phyloP scores from a whole-genome alignment of 2,888 invertebrate genomes.

The Ophion obscuratus region DNA sequence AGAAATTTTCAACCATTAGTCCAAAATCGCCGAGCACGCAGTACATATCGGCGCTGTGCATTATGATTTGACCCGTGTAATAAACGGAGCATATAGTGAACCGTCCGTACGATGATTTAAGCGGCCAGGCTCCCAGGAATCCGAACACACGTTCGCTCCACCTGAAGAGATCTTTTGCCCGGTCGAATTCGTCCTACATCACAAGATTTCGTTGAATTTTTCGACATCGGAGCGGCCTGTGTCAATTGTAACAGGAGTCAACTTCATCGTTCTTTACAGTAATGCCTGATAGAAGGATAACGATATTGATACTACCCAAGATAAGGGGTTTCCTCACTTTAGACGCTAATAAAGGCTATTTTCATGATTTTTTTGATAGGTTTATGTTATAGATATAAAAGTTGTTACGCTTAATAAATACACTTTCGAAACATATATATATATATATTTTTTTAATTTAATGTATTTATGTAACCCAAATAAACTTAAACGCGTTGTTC shows the following conservation, averaged over 20 bases:
- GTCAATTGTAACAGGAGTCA: not conserved
- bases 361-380: too few species aligned
- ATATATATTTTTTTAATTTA: too few species aligned
- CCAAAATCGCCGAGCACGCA: constrained; percentile 36
- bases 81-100: constrained; percentile 26
- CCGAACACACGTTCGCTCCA: constrained; percentile 38
- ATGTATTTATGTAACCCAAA: too few species aligned
- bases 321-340: too few species aligned
- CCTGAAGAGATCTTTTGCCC: constrained; percentile 24
- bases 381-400: too few species aligned
- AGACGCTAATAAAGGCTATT: too few species aligned
- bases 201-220: not conserved
- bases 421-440: too few species aligned
- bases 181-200: constrained; percentile 24
- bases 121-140: constrained; percentile 44
- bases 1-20: constrained; percentile 38
- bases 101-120: not conserved
- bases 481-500: too few species aligned
- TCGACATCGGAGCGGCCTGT: not conserved
- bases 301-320: not conserved
- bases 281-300: not conserved
- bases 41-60: constrained; percentile 31
- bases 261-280: not conserved
- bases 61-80: constrained; percentile 16
- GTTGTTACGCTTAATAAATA: too few species aligned